Base-by-base conservation (phyloP, 1,140 invertebrate species). In the Stegodyphus mimosarum region DNA sequence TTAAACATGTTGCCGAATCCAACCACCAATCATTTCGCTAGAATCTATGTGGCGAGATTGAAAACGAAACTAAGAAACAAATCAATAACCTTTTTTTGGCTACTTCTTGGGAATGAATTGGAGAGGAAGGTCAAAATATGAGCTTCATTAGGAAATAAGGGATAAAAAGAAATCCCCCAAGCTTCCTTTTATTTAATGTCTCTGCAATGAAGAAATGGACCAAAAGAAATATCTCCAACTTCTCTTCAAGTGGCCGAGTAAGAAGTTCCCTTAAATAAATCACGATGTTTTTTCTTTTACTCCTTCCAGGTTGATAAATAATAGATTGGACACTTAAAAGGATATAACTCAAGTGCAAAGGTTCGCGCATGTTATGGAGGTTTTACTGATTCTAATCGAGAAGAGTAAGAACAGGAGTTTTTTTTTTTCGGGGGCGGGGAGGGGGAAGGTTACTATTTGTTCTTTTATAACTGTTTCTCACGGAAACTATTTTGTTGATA, bases 201-300 rank as follows among this genome's bases (percentile, higher is more conserved):
- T 5, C 13, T 64, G 7, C 13, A 7, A 64, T 17, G 17, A 17
- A 64, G 63, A 64, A 64, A 64, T 64, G 63, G 17, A 64, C 63
- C 63, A 17, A 64, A 64, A 64, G 63, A 15, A 64, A 64, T 64
- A 64, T 64, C 17, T 33, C 33, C 33, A 33, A 33, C 33, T 33
- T 33, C 33, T 33, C 13, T 64, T 64, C 13, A 64, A 17, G 63
- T 64, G 63, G 13, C 17, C 63, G 63, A 64, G 63, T 17, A 13
- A 15, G 13, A 64, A 64, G 63, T 64, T 64, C 63, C 17, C 63
- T 17, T 64, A 64, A 64, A 64, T 64, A 64, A 64, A 64, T 64
- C 63, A 64, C 17, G 7, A 64, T 64, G 63, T 64, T 64, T 64
- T 17, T 10, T 64, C 13, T 10, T 64, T 64, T 17, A 17, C 13